These are phyloP conservation scores for Pavo muticus DNA, from an alignment of 2,113 vertebrate genomes.

Conservation along the genomic window DNA sequence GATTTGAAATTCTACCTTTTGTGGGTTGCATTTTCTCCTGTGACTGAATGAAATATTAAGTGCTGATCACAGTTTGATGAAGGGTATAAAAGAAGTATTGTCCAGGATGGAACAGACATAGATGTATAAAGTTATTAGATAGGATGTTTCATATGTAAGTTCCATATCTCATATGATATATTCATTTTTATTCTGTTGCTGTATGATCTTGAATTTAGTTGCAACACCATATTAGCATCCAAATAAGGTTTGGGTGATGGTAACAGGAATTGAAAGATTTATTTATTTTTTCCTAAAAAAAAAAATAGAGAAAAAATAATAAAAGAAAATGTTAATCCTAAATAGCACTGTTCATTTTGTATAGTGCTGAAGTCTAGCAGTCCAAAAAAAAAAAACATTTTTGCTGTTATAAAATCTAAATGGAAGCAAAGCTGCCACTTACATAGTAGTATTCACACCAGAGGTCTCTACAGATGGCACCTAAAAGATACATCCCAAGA, in stretches of 20 bases:
- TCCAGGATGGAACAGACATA: neutral
- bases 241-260: neutral
- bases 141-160: neutral
- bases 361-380: neutral
- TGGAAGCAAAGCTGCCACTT: neutral
- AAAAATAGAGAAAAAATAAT: neutral
- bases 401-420: neutral
- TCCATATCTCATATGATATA: neutral
- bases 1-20: neutral
- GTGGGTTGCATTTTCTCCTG: neutral
- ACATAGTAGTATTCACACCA: neutral
- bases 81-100: neutral
- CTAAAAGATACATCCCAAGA: neutral
- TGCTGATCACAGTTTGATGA: neutral
- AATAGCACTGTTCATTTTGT: neutral
- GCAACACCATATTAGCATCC: neutral
- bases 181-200: neutral
- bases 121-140: neutral
- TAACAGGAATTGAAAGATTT: neutral
- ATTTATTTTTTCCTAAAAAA: neutral
- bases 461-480: neutral
- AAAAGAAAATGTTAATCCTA: neutral
- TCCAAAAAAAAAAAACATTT: neutral
- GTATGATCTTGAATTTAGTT: neutral
- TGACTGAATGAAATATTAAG: neutral